Conservation (phyloP, 2,888 invertebrate species). For the Pollenia amentaria region DNA sequence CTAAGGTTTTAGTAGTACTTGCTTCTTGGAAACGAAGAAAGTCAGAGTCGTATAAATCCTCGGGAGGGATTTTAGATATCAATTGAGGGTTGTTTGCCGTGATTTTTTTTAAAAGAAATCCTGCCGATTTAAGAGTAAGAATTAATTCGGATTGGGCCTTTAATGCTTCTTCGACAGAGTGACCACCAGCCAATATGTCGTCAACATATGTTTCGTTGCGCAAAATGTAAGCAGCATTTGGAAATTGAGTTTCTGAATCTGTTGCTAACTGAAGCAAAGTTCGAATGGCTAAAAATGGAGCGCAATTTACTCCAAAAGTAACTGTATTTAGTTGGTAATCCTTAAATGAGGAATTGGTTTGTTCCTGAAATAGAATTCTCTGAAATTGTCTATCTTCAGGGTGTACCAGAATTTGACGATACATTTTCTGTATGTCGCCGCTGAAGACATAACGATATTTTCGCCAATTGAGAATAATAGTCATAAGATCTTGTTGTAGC, state of each 20-base stretch:
- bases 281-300: too few species aligned
- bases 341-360: too few species aligned
- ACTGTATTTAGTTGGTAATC: too few species aligned
- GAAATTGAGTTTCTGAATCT: conserved; percentile 42
- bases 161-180: background rate
- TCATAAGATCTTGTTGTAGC: too few species aligned
- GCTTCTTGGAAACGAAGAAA: conserved; percentile 20
- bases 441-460: too few species aligned
- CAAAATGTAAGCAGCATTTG: background rate
- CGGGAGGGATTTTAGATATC: conserved; percentile 11
- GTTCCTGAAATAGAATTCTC: too few species aligned
- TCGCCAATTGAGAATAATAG: too few species aligned
- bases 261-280: background rate
- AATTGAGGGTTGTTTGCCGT: conserved; percentile 21
- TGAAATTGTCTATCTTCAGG: too few species aligned
- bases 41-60: conserved; percentile 38
- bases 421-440: too few species aligned
- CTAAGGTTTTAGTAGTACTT: conserved; percentile 39
- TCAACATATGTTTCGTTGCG: conserved; percentile 16
- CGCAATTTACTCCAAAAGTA: too few species aligned
- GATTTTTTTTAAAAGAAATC: conserved; percentile 37
- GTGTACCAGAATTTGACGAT: too few species aligned
- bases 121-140: background rate
- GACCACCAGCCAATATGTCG: conserved; percentile 20
- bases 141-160: background rate